phyloP scores from a whole-genome alignment of 1,140 invertebrate species.

The Bombus pascuorum region DNA sequence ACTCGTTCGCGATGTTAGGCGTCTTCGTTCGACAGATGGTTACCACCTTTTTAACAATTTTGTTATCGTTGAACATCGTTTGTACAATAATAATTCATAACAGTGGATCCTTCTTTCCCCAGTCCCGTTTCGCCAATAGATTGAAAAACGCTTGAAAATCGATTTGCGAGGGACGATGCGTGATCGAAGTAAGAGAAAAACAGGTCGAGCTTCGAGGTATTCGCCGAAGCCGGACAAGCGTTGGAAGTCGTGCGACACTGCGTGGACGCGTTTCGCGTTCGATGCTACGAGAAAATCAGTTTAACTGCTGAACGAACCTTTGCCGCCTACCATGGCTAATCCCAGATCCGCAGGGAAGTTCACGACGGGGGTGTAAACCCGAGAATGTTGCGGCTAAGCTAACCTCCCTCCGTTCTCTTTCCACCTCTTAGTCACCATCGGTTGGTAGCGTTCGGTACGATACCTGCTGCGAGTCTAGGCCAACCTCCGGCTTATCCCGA shows the following conservation, averaged over 20 bases:
- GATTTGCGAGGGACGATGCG: too few species aligned
- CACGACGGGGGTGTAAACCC: slow-evolving; percentile 67
- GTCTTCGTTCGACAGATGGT: slow-evolving; percentile 10
- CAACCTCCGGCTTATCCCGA: slow-evolving; percentile 56
- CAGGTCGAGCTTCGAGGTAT: not conserved
- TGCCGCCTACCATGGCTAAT: slow-evolving; percentile 60
- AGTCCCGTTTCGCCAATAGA: too few species aligned
- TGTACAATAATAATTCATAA: too few species aligned
- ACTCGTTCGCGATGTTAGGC: not conserved
- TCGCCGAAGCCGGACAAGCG: not conserved
- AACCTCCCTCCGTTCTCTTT: slow-evolving; percentile 11
- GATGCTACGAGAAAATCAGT: slow-evolving; percentile 58
- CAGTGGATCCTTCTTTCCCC: fast-evolving
- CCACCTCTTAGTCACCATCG: slow-evolving; percentile 4
- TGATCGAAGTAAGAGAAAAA: not conserved
- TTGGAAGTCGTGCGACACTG: not conserved
- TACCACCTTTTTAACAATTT: not conserved
- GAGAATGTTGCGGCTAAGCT: slow-evolving; percentile 70
- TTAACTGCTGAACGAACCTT: slow-evolving; percentile 60
- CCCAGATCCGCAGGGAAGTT: slow-evolving; percentile 65
- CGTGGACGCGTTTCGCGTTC: slow-evolving; percentile 36
- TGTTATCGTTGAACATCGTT: not conserved
- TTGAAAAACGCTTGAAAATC: too few species aligned
- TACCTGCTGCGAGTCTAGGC: slow-evolving; percentile 56
- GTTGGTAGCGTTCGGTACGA: slow-evolving; percentile 31